Evolutionary conservation across 1,140 invertebrate genomes (phyloP).

Genomic region (Littorina saxatilis): DNA sequence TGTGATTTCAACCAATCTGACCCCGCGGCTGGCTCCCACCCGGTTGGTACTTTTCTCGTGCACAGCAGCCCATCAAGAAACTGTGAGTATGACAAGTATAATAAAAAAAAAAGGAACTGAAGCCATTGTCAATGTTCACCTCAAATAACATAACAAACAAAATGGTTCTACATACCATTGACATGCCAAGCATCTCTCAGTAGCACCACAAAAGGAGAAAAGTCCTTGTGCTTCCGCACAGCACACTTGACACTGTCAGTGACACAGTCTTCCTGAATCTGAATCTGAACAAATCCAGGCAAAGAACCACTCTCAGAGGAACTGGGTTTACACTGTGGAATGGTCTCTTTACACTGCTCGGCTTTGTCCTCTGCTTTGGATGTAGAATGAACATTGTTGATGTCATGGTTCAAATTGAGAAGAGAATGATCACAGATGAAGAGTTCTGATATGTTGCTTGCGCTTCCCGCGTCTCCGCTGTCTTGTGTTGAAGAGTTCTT

Average conservation of each 20-base stretch:
- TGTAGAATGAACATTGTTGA: background rate
- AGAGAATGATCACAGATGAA: slow-evolving; percentile 7
- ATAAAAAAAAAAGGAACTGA: too few relatives aligned
- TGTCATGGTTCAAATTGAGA: background rate
- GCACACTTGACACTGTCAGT: background rate
- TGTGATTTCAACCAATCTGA: too few relatives aligned
- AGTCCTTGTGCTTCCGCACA: background rate
- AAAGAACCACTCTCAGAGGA: background rate
- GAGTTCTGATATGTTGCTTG: background rate
- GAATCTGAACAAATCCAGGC: background rate
- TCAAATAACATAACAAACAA: too few relatives aligned
- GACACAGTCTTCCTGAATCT: background rate
- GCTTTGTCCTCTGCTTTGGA: too few relatives aligned
- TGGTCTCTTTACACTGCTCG: background rate
- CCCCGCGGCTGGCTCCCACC: too few relatives aligned
- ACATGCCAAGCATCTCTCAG: slow-evolving; percentile 22
- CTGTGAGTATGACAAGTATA: too few relatives aligned
- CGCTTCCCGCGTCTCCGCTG: background rate
- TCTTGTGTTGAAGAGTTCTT: background rate
- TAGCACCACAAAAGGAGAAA: background rate
- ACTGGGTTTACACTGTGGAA: background rate
- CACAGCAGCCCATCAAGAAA: too few relatives aligned
- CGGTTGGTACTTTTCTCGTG: too few relatives aligned
- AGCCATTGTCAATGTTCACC: too few relatives aligned
- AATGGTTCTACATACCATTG: background rate